A percentile compares a stretch with the other conserved stretches of the same genome.
phyloP scores from a whole-genome alignment of 2,113 vertebrate genomes.

The Oreochromis spilurus region DNA sequence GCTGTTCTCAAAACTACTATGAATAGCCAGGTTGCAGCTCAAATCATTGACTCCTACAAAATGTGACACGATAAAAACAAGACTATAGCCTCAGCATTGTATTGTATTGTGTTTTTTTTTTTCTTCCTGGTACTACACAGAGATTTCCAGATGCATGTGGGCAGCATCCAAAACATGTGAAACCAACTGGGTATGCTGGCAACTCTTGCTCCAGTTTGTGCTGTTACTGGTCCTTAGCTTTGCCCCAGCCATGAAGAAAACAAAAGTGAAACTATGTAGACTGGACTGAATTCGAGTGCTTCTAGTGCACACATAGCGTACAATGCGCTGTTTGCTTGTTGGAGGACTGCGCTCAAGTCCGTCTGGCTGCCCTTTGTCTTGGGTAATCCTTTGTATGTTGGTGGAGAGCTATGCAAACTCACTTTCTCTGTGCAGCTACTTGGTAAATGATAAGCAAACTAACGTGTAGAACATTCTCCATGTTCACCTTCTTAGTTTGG shows the following conservation, averaged over 20 bases:
- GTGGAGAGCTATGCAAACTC: background rate
- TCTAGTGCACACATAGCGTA: background rate
- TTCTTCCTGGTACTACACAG: background rate
- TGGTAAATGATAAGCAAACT: background rate
- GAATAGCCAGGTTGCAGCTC: background rate
- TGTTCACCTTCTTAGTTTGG: background rate
- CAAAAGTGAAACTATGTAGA: background rate
- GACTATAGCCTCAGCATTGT: background rate
- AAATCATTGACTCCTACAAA: background rate
- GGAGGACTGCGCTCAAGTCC: background rate
- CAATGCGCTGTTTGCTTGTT: background rate
- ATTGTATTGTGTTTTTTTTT: background rate
- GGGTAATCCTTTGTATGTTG: background rate
- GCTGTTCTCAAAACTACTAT: background rate
- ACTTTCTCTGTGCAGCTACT: background rate
- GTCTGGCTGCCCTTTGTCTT: background rate
- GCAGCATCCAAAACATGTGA: background rate
- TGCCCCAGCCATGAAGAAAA: background rate
- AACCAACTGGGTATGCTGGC: background rate
- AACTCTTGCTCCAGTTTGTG: background rate
- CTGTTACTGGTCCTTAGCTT: background rate
- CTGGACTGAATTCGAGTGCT: background rate
- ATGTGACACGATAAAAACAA: background rate
- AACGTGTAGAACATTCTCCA: background rate
- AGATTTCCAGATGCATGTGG: background rate